Evolutionary conservation across 2,797 vertebrate genomes (phyloP).

Genomic region (Selene dorsalis): DNA sequence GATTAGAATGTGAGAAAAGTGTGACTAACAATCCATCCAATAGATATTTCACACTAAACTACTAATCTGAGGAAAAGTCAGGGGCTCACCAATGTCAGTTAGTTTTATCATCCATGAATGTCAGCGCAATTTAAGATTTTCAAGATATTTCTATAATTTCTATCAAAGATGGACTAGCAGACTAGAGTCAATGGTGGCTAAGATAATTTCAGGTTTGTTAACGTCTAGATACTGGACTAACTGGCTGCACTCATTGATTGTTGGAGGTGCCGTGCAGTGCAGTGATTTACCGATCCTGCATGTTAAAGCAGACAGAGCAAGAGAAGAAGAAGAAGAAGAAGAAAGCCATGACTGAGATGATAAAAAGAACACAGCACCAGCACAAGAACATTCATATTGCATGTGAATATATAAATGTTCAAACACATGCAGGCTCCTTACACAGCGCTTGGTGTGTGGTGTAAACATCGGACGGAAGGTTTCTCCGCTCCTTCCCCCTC

Average conservation of each 20-base stretch:
- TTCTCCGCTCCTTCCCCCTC: neutral
- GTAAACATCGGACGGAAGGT: neutral
- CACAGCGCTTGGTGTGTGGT: neutral
- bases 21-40: neutral
- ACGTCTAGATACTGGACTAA: slow-evolving; percentile 22
- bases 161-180: neutral
- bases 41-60: neutral
- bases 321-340: slow-evolving; percentile 13
- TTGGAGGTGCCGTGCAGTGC: slow-evolving; percentile 4
- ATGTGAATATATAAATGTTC: slow-evolving; percentile 16
- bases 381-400: neutral
- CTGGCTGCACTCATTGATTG: slow-evolving; percentile 17
- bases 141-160: neutral
- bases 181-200: neutral
- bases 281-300: slow-evolving; percentile 25
- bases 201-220: neutral
- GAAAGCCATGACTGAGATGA: neutral
- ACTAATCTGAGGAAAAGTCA: neutral
- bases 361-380: neutral
- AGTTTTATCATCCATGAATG: neutral
- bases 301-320: neutral
- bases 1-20: slow-evolving; percentile 1
- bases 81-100: neutral
- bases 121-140: neutral
- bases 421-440: slow-evolving; percentile 6